These are phyloP conservation scores for Pseudopleuronectes americanus DNA, from an alignment of 2,797 vertebrate species.

Conservation along the genomic window DNA sequence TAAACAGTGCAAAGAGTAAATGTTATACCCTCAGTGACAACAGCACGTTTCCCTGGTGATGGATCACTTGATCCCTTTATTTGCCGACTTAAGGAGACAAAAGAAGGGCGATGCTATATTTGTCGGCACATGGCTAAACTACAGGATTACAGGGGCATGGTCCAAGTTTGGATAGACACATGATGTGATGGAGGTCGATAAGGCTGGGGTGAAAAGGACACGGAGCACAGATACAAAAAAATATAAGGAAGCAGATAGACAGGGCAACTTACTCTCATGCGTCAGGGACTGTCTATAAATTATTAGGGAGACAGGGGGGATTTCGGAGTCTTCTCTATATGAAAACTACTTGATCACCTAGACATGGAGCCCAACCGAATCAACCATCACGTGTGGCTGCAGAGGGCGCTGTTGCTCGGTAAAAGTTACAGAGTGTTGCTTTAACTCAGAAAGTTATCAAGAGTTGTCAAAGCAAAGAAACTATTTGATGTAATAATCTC, in stretches of 20 bases:
- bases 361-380: no score
- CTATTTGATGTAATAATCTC: no score
- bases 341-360: no score
- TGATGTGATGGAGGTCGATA: constrained; percentile 12
- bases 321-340: background rate
- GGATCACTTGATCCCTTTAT: constrained; percentile 35
- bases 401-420: no score
- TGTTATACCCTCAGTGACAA: constrained; percentile 5
- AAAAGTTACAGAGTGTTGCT: no score
- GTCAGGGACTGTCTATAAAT: background rate
- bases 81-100: constrained; percentile 46
- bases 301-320: background rate
- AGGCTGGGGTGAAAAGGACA: background rate
- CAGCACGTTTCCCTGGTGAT: constrained; percentile 18
- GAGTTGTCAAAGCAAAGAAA: no score
- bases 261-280: background rate
- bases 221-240: background rate
- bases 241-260: background rate
- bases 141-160: constrained; percentile 22
- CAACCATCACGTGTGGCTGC: no score
- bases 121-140: constrained; percentile 24
- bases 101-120: constrained; percentile 44
- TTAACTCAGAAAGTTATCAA: no score
- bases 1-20: constrained; percentile 23
- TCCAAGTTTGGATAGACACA: constrained; percentile 7